These are phyloP conservation scores for Leucopsar rothschildi DNA, from an alignment of 2,113 vertebrate genomes.

Conservation along the genomic window DNA sequence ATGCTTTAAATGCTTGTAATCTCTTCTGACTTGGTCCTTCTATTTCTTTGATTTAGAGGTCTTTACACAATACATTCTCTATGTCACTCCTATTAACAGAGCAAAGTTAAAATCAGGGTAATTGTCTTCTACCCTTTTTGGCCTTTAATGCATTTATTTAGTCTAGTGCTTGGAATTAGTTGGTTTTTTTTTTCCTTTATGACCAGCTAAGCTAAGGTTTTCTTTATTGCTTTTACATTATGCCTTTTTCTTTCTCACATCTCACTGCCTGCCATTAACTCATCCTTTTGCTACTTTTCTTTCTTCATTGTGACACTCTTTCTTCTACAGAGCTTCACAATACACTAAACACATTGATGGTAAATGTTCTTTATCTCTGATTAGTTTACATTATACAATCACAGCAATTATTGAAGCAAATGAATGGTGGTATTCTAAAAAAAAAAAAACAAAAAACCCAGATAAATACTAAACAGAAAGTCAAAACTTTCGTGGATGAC, in stretches of 20 bases:
- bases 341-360: background rate
- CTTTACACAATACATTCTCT: background rate
- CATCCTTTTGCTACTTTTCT: background rate
- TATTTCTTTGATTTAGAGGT: background rate
- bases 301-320: background rate
- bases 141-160: background rate
- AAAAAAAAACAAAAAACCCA: too few species aligned
- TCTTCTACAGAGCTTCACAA: background rate
- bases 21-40: background rate
- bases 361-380: background rate
- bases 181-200: too few species aligned
- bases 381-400: background rate
- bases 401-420: background rate
- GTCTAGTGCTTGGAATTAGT: background rate
- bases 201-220: background rate
- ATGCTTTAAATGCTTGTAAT: background rate
- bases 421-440: background rate
- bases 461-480: background rate
- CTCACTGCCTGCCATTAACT: background rate
- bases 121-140: background rate
- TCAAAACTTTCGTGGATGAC: background rate
- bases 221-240: background rate
- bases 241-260: background rate
- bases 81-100: background rate
- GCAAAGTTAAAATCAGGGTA: background rate